These are phyloP conservation scores for Chamaea fasciata DNA, from an alignment of 2,113 vertebrate species.

Conservation along the genomic window DNA sequence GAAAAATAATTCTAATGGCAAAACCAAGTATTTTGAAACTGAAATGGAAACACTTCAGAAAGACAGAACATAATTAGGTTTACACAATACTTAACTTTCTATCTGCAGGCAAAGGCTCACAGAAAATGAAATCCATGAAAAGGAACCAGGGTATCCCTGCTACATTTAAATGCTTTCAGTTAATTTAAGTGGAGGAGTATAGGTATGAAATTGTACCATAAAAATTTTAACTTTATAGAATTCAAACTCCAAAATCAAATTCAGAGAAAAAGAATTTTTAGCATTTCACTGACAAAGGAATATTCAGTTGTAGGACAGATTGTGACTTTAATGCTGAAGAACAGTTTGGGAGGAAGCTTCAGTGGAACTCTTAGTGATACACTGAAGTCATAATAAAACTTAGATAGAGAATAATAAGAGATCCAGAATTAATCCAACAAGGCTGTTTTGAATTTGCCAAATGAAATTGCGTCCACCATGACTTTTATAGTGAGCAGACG, in stretches of 20 bases:
- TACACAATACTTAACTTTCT: background rate
- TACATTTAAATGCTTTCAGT: background rate
- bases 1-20: background rate
- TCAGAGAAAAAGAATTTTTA: background rate
- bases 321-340: background rate
- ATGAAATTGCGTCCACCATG: background rate
- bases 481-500: background rate
- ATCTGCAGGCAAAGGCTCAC: background rate
- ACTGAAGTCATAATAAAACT: background rate
- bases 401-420: background rate
- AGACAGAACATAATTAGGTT: background rate
- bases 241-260: background rate
- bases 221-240: background rate
- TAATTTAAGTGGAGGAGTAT: background rate
- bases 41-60: background rate
- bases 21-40: background rate
- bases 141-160: background rate
- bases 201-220: background rate
- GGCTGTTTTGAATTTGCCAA: background rate
- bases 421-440: background rate
- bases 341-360: background rate
- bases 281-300: background rate
- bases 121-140: background rate
- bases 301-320: background rate
- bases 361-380: background rate